Evolutionary conservation across 2,888 invertebrate genomes (phyloP).

Genomic region (Zeuzera pyrina): DNA sequence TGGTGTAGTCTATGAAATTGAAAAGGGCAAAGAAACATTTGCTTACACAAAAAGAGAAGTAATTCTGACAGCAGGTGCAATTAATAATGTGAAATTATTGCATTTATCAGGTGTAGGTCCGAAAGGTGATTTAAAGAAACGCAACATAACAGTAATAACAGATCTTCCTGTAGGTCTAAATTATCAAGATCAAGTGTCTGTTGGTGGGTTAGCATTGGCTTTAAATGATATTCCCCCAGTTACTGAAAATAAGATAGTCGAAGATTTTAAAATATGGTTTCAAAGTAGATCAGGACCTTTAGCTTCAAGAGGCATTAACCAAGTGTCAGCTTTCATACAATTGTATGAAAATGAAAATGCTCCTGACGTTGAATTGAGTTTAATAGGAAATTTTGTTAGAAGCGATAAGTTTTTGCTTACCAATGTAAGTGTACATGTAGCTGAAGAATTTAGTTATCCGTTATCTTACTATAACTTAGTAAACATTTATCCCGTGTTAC

Average conservation of each 20-base stretch:
- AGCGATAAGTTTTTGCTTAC: conserved; percentile 64
- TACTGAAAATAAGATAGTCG: conserved; percentile 42
- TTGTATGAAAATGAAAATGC: conserved; percentile 55
- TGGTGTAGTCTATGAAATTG: conserved; percentile 52
- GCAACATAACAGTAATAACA: conserved; percentile 41
- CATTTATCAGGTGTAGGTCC: conserved; percentile 63
- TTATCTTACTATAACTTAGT: conserved; percentile 59
- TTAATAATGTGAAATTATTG: conserved; percentile 56
- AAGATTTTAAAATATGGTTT: conserved; percentile 63
- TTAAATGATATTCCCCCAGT: conserved; percentile 44
- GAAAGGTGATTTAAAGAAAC: conserved; percentile 41
- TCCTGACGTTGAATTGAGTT: conserved; percentile 54
- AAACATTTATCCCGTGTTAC: conserved; percentile 49
- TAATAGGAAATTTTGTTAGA: conserved; percentile 60
- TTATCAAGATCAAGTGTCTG: conserved; percentile 63
- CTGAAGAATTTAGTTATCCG: conserved; percentile 56
- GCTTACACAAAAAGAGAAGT: conserved; percentile 60
- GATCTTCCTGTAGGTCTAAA: conserved; percentile 56
- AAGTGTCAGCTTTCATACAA: conserved; percentile 60
- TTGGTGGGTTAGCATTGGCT: conserved; percentile 55
- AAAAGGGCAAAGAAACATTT: conserved; percentile 50
- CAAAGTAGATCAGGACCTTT: conserved; percentile 50
- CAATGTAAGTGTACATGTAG: conserved; percentile 50
- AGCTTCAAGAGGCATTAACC: conserved; percentile 59
- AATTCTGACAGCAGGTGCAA: conserved; percentile 54